Base-by-base conservation (phyloP, 2,888 invertebrate species). In the Physocephala rufipes region DNA sequence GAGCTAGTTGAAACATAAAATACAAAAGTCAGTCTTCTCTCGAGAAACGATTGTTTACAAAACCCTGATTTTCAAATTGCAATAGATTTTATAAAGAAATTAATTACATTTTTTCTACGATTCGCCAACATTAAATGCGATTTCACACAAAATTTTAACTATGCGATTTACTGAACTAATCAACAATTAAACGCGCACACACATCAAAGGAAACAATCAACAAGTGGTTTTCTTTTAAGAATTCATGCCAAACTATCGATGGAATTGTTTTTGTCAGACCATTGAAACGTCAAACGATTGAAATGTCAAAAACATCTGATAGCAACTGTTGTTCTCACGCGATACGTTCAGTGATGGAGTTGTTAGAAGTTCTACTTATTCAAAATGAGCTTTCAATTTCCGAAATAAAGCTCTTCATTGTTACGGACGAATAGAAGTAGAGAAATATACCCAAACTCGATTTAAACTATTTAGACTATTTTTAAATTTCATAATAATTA, bases 281-380 rank as follows among this genome's bases (percentile, higher is more conserved):
- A n/a, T 62, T 62, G 72, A 72, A 67, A 63, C 49, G 19, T n/a
- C 24, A 45, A 28, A 67, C 15, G 2, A n/a, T 1, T 13, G 66
- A 78, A 79, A 76, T 79, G 79, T 76, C 77, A 77, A 73, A 79
- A 79, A 74, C 81, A 81, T 77, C 74, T 81, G 81, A n/a, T n/a
- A 78, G 78, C 77, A 53, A 67, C 21, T 26, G 66, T 70, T 66
- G 28, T 16, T 63, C 4, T 26, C 26, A 47, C 26, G n/a, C 16
- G 55, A 21, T 58, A 30, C 45, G 70, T 70, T 70, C 28, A 64
- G 70, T 58, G 64, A 28, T 43, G 1, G 16, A 26, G n/a, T n/a
- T n/a, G n/a, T n/a, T n/a, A n/a, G n/a, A n/a, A n/a, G n/a, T n/a
- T n/a, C n/a, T n/a, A n/a, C n/a, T n/a, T n/a, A n/a, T n/a, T n/a